Percentiles rank a stretch among this genome's conserved stretches.
Evolutionary conservation across 2,113 vertebrate genomes (phyloP).

Genomic region (Oncorhynchus clarkii): DNA sequence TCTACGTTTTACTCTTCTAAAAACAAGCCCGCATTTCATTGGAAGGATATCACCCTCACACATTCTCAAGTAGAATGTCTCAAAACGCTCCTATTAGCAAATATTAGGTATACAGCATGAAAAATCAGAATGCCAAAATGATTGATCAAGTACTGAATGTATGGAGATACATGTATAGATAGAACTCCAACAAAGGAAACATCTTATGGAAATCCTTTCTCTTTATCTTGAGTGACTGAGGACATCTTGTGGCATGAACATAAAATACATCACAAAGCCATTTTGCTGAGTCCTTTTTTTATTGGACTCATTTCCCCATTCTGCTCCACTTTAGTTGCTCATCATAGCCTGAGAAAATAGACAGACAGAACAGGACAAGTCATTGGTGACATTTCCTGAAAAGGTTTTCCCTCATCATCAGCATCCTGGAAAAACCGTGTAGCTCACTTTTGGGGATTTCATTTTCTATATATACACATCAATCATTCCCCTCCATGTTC

Average conservation of each 20-base stretch:
- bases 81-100: too few relatives aligned
- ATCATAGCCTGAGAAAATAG: slow-evolving; percentile 66
- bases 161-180: neutral
- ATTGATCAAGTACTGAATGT: too few relatives aligned
- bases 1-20: too few relatives aligned
- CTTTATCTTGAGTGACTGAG: slow-evolving; percentile 46
- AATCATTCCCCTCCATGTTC: neutral
- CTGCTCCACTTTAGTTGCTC: slow-evolving; percentile 61
- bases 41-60: too few relatives aligned
- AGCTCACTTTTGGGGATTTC: too few relatives aligned
- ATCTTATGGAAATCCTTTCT: neutral
- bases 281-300: slow-evolving; percentile 12
- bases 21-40: too few relatives aligned
- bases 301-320: slow-evolving; percentile 30
- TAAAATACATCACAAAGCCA: neutral
- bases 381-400: neutral
- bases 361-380: slow-evolving; percentile 17
- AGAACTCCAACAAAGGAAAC: neutral
- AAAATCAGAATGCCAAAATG: too few relatives aligned
- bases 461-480: too few relatives aligned
- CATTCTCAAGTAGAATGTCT: too few relatives aligned
- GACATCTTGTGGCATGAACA: slow-evolving; percentile 65
- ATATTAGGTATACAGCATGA: too few relatives aligned
- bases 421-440: neutral
- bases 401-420: neutral